Conservation (phyloP, 2,888 invertebrate species). For the Platycheirus rosarum region DNA sequence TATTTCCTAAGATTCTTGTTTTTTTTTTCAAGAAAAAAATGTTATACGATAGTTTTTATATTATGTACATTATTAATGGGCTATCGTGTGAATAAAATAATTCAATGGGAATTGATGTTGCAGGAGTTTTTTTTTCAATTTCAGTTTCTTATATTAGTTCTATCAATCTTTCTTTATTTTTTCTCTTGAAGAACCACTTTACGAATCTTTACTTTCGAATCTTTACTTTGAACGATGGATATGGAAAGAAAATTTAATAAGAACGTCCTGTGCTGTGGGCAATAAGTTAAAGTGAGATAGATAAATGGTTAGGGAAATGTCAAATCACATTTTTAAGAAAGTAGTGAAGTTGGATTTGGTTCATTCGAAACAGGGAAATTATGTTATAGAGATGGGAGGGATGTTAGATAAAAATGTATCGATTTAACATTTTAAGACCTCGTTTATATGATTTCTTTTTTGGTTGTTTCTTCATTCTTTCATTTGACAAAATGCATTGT, state of each 20-base stretch:
- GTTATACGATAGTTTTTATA: conserved; percentile 23
- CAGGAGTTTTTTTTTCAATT: neutral
- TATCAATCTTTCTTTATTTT: conserved; percentile 31
- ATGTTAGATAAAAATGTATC: conserved; percentile 34
- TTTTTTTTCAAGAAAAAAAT: conserved; percentile 21
- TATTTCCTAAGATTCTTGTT: conserved; percentile 23
- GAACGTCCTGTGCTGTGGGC: neutral
- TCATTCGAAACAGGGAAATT: conserved; percentile 14
- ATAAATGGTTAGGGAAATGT: conserved; percentile 39
- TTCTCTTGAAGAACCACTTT: conserved; percentile 57
- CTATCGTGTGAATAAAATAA: too few species aligned
- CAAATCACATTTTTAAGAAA: conserved; percentile 63
- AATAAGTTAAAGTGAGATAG: conserved; percentile 24
- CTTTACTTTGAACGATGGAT: conserved; percentile 47
- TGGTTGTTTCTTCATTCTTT: too few species aligned
- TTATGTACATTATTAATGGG: conserved; percentile 22
- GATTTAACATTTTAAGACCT: too few species aligned
- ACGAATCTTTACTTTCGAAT: conserved; percentile 29
- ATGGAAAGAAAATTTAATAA: conserved; percentile 43
- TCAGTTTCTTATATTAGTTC: conserved; percentile 35
- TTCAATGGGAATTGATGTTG: conserved; percentile 10
- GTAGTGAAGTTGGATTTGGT: conserved; percentile 62
- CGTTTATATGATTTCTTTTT: too few species aligned
- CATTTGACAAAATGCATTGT: too few species aligned
- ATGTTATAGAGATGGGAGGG: neutral